These are phyloP conservation scores for Apeira syringaria DNA, from an alignment of 2,888 invertebrate species.

Conservation along the genomic window DNA sequence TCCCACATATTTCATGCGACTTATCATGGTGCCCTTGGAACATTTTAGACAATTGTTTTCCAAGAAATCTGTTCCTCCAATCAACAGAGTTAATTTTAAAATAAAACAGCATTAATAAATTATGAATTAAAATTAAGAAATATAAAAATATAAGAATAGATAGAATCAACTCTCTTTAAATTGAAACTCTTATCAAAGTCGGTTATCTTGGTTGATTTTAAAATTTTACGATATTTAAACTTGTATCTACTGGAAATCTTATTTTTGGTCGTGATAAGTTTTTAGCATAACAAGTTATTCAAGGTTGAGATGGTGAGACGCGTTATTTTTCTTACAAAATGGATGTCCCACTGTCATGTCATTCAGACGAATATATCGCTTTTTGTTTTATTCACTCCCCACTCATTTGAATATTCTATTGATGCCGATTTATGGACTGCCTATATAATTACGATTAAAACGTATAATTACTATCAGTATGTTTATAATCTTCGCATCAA, in stretches of 20 bases:
- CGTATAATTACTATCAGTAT: not conserved
- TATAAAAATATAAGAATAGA: too few relatives aligned
- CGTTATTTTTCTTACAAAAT: constrained; percentile 51
- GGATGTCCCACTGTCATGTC: constrained; percentile 44
- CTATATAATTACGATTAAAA: constrained; percentile 10
- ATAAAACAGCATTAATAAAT: too few relatives aligned
- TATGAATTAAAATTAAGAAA: too few relatives aligned
- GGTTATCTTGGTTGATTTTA: constrained; percentile 32
- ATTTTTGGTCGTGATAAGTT: constrained; percentile 61
- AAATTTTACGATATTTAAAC: constrained; percentile 41
- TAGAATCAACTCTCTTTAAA: not conserved
- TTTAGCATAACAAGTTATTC: constrained; percentile 75
- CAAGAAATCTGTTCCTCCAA: too few relatives aligned
- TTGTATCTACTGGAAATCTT: constrained; percentile 49
- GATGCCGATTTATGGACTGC: constrained; percentile 6
- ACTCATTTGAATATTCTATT: constrained; percentile 19
- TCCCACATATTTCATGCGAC: too few relatives aligned
- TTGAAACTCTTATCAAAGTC: constrained; percentile 6
- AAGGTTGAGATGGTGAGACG: constrained; percentile 59
- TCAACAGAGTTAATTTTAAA: too few relatives aligned
- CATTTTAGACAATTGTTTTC: too few relatives aligned
- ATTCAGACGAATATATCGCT: constrained; percentile 30
- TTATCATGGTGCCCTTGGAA: too few relatives aligned
- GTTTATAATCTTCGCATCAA: not conserved
- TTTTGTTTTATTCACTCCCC: constrained; percentile 12